Conservation (phyloP, 2,797 vertebrate species). For the Gymnoscopelus microlampas region DNA sequence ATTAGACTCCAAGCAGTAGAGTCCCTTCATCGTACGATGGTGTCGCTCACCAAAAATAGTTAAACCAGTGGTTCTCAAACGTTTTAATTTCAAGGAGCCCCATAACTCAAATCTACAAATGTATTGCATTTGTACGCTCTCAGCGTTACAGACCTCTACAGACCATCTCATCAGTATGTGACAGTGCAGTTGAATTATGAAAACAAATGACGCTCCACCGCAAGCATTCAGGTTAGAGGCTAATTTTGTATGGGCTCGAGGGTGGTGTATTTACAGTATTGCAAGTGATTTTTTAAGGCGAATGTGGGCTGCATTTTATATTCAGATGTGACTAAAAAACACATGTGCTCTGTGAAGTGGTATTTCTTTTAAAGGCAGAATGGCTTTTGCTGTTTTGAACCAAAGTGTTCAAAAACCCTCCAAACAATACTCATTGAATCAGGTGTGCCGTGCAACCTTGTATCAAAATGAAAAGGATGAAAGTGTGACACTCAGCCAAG, state of each 20-base stretch:
- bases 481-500: neutral
- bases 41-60: too few species aligned
- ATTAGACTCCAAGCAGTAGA: too few species aligned
- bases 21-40: too few species aligned
- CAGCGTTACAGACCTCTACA: too few species aligned
- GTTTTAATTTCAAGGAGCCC: too few species aligned
- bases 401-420: neutral
- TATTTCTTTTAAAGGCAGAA: neutral
- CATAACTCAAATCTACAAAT: too few species aligned
- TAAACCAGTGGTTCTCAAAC: too few species aligned
- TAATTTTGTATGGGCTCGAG: slow-evolving; percentile 8
- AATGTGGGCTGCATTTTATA: neutral
- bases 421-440: neutral
- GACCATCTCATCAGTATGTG: slow-evolving; percentile 35
- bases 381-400: neutral
- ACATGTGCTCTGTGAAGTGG: neutral
- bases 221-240: slow-evolving; percentile 30
- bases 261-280: slow-evolving; percentile 3
- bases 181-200: slow-evolving; percentile 48
- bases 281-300: slow-evolving; percentile 9
- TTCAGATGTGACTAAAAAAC: slow-evolving; percentile 4
- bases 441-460: neutral
- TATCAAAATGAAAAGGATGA: slow-evolving; percentile 5
- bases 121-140: too few species aligned
- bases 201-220: slow-evolving; percentile 31